Base-by-base conservation (phyloP, 2,113 vertebrate species). In the Muscicapa adusta region DNA sequence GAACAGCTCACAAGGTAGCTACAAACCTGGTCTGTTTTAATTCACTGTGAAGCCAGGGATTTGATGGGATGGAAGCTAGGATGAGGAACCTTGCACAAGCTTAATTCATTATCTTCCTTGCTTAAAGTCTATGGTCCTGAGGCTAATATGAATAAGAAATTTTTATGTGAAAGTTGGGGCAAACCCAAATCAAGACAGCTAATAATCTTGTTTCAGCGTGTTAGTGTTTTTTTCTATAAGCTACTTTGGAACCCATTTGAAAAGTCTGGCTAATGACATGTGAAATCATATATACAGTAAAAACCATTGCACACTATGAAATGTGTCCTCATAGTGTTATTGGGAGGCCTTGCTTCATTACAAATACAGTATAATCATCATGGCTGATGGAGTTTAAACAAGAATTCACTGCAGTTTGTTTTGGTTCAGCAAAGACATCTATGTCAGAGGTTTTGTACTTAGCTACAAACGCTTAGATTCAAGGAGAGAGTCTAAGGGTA, bases 211-310 rank as follows among this genome's bases (percentile, higher is more conserved):
- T 94, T 97, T 72, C 54, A 80, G 47, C 26, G 19, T 34, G 51
- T 82, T 87, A 54, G 26, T 68, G 16, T 62, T 89, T 94, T 94
- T 87, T 80, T 47, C 62, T 81, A 36, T 77, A 80, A 82, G 29
- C 66, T 81, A 15, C 48, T 94, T 94, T 45, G 36, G 79, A 88
- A 60, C n/a, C 84, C 25, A 10, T 88, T 87, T 83, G 57, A 76
- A 75, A 85, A 95, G 62, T 76, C 89, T 94, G 80, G 34, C 78
- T 96, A 96, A 93, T 89, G 80, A 36, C 51, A 95, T 88, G 84
- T 89, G 66, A 96, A 96, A 96, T 88, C 67, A 66, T 87, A 74
- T 60, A 63, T 81, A 89, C 67, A 71, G 73, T 80, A 89, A 80
- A 91, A 90, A 63, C 78, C 70, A 70, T 72, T 78, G 42, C 38